These are phyloP conservation scores for Tetragnatha montana DNA, from an alignment of 2,888 invertebrate species.

Conservation along the genomic window DNA sequence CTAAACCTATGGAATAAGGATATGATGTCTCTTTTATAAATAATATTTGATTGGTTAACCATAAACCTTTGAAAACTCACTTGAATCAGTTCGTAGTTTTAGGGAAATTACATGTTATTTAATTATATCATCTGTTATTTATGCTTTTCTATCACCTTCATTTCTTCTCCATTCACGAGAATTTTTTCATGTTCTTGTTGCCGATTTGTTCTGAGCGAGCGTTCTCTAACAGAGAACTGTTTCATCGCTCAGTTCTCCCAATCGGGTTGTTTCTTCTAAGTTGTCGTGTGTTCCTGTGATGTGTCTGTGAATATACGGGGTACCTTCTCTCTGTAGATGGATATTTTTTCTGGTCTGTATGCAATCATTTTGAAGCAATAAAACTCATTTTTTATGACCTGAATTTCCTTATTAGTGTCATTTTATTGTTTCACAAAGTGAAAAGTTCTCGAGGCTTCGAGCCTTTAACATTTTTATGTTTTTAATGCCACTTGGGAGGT, in stretches of 20 bases:
- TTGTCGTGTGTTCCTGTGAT: slow-evolving; percentile 23
- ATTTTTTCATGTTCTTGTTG: slow-evolving; percentile 19
- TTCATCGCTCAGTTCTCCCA: slow-evolving; percentile 31
- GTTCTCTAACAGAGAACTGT: slow-evolving; percentile 45
- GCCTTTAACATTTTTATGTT: too few relatives aligned
- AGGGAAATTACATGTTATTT: slow-evolving; percentile 31
- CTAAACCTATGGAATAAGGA: not conserved
- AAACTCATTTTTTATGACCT: not conserved
- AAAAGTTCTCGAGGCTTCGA: too few relatives aligned
- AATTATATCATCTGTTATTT: slow-evolving; percentile 52
- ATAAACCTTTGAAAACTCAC: too few relatives aligned
- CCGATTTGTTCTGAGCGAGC: slow-evolving; percentile 35
- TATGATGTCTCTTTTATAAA: not conserved
- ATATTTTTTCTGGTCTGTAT: slow-evolving; percentile 45
- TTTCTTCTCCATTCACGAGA: not conserved
- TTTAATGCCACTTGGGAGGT: too few relatives aligned
- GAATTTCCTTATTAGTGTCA: too few relatives aligned
- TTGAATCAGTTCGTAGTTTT: not conserved
- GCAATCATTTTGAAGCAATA: slow-evolving; percentile 47
- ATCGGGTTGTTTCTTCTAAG: not conserved
- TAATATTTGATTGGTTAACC: too few relatives aligned
- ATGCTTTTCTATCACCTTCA: slow-evolving; percentile 41
- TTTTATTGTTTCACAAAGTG: too few relatives aligned
- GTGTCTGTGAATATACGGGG: slow-evolving; percentile 45
- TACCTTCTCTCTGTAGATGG: slow-evolving; percentile 41